Base-by-base conservation (phyloP, 92 coral and sea anemone genomes). In the Epizoanthus fatuus region DNA sequence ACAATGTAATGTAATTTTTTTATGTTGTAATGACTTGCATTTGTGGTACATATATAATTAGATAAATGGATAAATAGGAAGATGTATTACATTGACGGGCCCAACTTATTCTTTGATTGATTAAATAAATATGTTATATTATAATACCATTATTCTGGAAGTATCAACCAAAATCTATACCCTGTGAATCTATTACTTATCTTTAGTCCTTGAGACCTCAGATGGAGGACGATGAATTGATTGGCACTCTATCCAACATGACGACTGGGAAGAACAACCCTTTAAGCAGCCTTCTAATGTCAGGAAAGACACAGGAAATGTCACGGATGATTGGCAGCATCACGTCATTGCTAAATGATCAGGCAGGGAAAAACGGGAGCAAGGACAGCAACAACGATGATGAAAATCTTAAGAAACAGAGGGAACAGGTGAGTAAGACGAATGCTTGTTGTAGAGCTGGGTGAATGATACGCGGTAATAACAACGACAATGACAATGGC, bases 261-360 rank as follows among this genome's bases (percentile, higher is more conserved):
- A 89, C 91, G 0, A 81, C 80, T 65, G 91, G 91, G 10, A 52
- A 78, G 9, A 79, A 81, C 86, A 86, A 86, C 42, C 72, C 86
- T 32, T 70, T 92, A 25, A 75, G 77, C 60, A 37, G 85, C 20
- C 83, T 90, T 11, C 39, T 66, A 37, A 93, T 83, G 78, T 87
- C 90, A 22, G 96, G 93, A 68, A 91, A 87, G 63, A 44, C 65
- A 52, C 96, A 93, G 59, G 87, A 86, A 14, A 53, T 93, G 10
- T 60, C 89, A 4, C 81, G 84, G 3, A 74, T 88, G 49, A 79
- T 86, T 53, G 87, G 75, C 25, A 90, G 92, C 25, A 69, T 93
- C 20, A 79, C 93, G 72, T 93, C 96, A 32, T 51, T 93, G 54
- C 77, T 93, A 2, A 93, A 93, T 71, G 79, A 84, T 4, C 92